Evolutionary conservation across 2,113 vertebrate species (phyloP), one percentile per base, ranked within the genome.

Genomic region (Antidorcas marsupialis): DNA sequence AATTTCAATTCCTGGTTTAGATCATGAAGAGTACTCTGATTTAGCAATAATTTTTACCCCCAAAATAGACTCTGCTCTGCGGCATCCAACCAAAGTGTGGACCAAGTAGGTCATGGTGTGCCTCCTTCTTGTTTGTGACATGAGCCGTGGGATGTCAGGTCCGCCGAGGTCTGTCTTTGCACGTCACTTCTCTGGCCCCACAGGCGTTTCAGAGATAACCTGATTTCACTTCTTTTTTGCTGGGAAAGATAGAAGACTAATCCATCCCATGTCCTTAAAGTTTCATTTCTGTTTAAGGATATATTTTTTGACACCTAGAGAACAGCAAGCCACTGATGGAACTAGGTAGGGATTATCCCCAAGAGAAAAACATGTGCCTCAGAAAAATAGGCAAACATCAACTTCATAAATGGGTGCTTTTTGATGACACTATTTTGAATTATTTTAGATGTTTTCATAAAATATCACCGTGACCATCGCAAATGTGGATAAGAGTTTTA

Each of bases 201-300:
- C 1, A 36, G 33, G 52, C 86, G 62, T 33, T 19, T 59, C 55
- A 27, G 16, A 83, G 7, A 83, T 87, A 97, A 86, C 17, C 96
- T 87, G 9, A 82, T 45, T 92, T 84, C 12, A 64, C 36, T 76
- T 74, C 33, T 45, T 86, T n/a, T 87, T 74, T 84, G 33, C 59
- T 84, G 87, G 95, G 87, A 64, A 28, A 97, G 50, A 93, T 5
- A 97, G 25, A 97, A 25, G 87, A 52, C 17, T 76, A 82, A 81
- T 79, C 1, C 23, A 55, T n/a, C 90, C 23, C 85, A 78, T 43
- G 39, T 47, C 97, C 33, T 59, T 96, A 15, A 96, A 94, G 23
- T 95, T 94, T 89, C 82, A 4, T 94, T 98, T 98, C 92, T 97
- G 36, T 30, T 90, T 62, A 97, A 91, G 83, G 9, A 91, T 43